Evolutionary conservation across 23 tunicate genomes (phyloP), one percentile per base, ranked within the genome.

Genomic region (Ciona savignyi): DNA sequence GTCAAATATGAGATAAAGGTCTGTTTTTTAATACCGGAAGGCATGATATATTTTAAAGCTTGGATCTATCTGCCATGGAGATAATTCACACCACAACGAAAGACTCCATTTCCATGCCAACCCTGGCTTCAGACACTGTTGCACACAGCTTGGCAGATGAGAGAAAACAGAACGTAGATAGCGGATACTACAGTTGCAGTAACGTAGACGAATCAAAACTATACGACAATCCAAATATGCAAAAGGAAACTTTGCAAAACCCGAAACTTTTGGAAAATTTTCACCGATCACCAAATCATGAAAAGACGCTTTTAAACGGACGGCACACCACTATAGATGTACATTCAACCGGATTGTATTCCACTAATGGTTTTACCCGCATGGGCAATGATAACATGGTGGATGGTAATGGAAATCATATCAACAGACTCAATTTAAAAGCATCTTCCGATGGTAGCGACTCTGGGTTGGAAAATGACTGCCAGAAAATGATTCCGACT

Each of bases 101-200:
- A 42, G 56, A 42, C 56, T 42, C 56, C 56, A 42, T 9, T 42
- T 42, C 56, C 15, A 42, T 42, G 56, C 56, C 9, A 42, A 42
- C 9, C 56, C 56, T 15, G 56, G 56, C 56, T 6, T 42, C 56
- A 6, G n/a, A 42, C 15, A 6, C 56, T 42, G 56, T 42, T 15
- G 9, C 56, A 6, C 56, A 42, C 15, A 42, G 15, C 15, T 15
- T 42, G 56, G 11, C 15, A 15, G 56, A 42, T 42, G 15, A 42
- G 56, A 9, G 56, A 42, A 42, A 77, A 22, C 63, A 75, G 2
- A 87, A 80, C 71, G 82, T 66, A 3, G 95, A 87, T 62, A 87
- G 95, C 34, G 95, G 95, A 49, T 87, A 87, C 69, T 83, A 87
- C 74, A 87, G 95, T 71, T 83, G 34, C 29, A 70, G 76, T 20